Evolutionary conservation across 92 coral and sea anemone genomes (phyloP), one percentile per base, ranked within the genome.

Genomic region (Siderastrea siderea): DNA sequence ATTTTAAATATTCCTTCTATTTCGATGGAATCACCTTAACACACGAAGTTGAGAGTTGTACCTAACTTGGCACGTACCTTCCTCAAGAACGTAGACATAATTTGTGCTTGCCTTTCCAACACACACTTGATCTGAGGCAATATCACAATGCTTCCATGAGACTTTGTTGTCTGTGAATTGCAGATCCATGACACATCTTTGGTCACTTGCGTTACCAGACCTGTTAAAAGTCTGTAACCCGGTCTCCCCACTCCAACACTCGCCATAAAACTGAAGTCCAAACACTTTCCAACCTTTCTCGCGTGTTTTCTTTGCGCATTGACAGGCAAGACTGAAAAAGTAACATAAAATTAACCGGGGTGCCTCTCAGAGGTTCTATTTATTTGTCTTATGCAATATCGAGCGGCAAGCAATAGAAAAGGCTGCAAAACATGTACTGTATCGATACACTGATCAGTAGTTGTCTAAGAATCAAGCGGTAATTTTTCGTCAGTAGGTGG

Each of bases 211-310:
- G 2, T 8, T 8, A 1, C 58, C 78, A 69, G 69, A 82, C 68
- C 3, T 16, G 7, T 71, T 11, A 12, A 54, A 82, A 2, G 57
- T 70, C 43, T 38, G 26, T n/a, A 10, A 46, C 8, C 77, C 86
- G 3, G 46, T 44, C 16, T 2, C 8, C 44, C 46, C 78, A 61
- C 77, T 55, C 86, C 86, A 82, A 57, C 86, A 82, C 58, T 82
- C 86, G 69, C 86, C 86, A 47, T 82, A 82, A 58, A 82, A 82
- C 62, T 82, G 86, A 59, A 82, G 86, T 46, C 77, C 86, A 71
- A 82, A 82, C 66, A 57, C 67, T 7, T 26, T 47, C 55, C 46
- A 82, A 47, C 86, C 86, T 17, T 71, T 82, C 4, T 45, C 57
- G n/a, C 46, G 69, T 26, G 78, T 60, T 44, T 13, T 48, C 3